These are phyloP conservation scores for Cataglyphis rosenhaueri DNA, from an alignment of 2,888 invertebrate genomes.

Conservation along the genomic window DNA sequence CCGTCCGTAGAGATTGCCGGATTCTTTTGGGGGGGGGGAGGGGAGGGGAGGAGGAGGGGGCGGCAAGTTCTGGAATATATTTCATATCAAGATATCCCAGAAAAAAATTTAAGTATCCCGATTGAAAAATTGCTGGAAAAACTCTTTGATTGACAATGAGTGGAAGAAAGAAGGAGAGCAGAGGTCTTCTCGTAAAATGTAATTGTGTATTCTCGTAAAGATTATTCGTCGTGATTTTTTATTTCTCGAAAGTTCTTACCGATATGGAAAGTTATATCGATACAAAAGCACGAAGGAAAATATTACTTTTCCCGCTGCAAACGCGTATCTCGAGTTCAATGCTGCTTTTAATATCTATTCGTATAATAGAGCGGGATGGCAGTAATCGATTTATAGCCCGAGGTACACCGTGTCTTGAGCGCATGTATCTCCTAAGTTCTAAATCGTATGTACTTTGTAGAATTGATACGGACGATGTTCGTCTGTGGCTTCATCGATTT, in stretches of 20 bases:
- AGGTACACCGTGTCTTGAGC: slow-evolving; percentile 6
- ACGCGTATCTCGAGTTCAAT: slow-evolving; percentile 45
- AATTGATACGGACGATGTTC: slow-evolving; percentile 5
- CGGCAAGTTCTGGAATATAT: neutral
- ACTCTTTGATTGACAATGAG: neutral
- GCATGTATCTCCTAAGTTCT: neutral
- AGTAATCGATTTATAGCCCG: slow-evolving; percentile 67
- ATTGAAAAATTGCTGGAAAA: slow-evolving; percentile 13
- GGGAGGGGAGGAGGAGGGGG: neutral
- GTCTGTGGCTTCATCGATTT: slow-evolving; percentile 3
- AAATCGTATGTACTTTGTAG: neutral
- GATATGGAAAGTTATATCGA: slow-evolving; percentile 29
- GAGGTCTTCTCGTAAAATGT: neutral
- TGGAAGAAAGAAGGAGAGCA: neutral
- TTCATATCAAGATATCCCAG: neutral
- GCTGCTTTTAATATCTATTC: slow-evolving; percentile 37
- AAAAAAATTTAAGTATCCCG: slow-evolving; percentile 7
- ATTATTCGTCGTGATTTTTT: slow-evolving; percentile 51
- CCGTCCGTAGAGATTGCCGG: neutral
- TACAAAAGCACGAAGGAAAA: slow-evolving; percentile 1
- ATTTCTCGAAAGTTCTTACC: slow-evolving; percentile 48
- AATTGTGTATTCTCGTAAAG: too few species aligned
- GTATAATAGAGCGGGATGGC: slow-evolving; percentile 17
- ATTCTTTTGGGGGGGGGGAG: too few species aligned
- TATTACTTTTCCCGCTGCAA: slow-evolving; percentile 35